A percentile compares a stretch with the other conserved stretches of the same genome.
These are phyloP conservation scores for Theonella swinhoei DNA, from an alignment of 37 sponge, comb jelly and placozoan species.

Conservation along the genomic window DNA sequence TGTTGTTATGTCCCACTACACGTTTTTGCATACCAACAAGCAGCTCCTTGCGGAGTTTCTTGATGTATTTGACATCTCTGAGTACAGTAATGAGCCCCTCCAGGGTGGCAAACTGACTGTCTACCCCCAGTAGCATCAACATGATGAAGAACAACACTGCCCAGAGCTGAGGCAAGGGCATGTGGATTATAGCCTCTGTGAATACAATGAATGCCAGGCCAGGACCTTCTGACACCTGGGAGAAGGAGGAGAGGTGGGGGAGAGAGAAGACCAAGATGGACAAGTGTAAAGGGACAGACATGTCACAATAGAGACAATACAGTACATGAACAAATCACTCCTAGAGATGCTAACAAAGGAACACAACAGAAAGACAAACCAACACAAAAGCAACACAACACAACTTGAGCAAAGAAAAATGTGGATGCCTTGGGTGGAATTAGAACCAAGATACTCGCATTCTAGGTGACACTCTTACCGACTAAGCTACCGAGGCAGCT, in stretches of 20 bases:
- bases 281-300: neutral
- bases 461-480: too few species aligned
- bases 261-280: neutral
- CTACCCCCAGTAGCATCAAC: slow-evolving; percentile 90
- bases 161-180: slow-evolving; percentile 91
- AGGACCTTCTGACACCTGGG: slow-evolving; percentile 81
- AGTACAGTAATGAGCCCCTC: slow-evolving; percentile 81
- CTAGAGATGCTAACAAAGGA: too few species aligned
- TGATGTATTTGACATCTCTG: slow-evolving; percentile 56
- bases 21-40: slow-evolving; percentile 66
- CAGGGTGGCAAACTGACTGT: slow-evolving; percentile 91
- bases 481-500: too few species aligned
- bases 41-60: slow-evolving; percentile 79
- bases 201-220: slow-evolving; percentile 93
- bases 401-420: too few species aligned
- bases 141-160: slow-evolving; percentile 94
- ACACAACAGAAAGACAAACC: too few species aligned
- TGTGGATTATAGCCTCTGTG: slow-evolving; percentile 75
- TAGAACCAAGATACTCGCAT: too few species aligned
- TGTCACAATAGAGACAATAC: neutral
- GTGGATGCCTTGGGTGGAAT: too few species aligned
- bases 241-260: neutral
- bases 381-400: too few species aligned
- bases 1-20: too few species aligned
- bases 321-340: too few species aligned